Conservation (phyloP, 2,113 vertebrate genomes). For the Rostratula benghalensis region DNA sequence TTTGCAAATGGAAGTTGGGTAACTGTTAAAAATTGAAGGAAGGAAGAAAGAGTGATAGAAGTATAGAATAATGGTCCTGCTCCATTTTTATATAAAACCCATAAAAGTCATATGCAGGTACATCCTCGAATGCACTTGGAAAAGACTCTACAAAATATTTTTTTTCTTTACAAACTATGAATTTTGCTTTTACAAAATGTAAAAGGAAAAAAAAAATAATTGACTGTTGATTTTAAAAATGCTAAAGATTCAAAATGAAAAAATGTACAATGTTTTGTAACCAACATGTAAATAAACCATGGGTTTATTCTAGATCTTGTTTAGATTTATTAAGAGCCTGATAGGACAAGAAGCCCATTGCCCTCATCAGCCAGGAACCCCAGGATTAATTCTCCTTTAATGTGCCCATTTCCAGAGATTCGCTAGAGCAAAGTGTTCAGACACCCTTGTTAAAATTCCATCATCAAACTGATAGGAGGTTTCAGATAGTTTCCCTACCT, state of each 20-base stretch:
- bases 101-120: not conserved
- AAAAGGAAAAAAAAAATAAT: not conserved
- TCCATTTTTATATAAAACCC: not conserved
- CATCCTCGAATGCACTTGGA: not conserved
- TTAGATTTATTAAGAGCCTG: not conserved
- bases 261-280: not conserved
- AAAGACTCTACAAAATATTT: not conserved
- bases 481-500: not conserved
- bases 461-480: not conserved
- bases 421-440: not conserved
- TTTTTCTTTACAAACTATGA: not conserved
- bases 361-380: not conserved
- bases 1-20: not conserved
- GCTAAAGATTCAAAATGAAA: not conserved
- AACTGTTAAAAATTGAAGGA: not conserved
- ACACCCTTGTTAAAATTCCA: constrained; percentile 8
- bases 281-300: not conserved
- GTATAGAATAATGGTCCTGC: not conserved
- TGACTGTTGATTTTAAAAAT: not conserved
- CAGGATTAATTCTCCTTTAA: not conserved
- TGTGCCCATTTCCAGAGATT: not conserved
- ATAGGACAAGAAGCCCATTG: not conserved
- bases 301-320: not conserved
- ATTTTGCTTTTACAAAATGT: not conserved
- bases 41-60: not conserved